Base-by-base conservation (phyloP, 2,113 vertebrate genomes). In the Phoxinus phoxinus region DNA sequence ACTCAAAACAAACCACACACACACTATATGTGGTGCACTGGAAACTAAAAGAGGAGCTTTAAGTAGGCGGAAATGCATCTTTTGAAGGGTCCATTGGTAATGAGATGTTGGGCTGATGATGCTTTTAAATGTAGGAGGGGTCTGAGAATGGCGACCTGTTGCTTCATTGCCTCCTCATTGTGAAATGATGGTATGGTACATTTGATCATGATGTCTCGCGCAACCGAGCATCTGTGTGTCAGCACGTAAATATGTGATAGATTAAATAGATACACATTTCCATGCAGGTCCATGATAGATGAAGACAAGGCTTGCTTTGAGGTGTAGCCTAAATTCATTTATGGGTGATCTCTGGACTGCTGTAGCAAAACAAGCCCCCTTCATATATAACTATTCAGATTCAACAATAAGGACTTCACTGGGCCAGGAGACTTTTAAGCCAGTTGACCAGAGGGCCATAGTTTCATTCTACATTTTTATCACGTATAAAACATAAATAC, bases 11-110 rank as follows among this genome's bases (percentile, higher is more conserved):
- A 58, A 37, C 21, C 53, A 6, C 32, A 37, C 27, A 32, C 41
- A n/a, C 59, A 30, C 67, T n/a, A 1, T 3, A 5, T 44, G 37
- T 2, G n/a, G n/a, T 48, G n/a, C 23, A 13, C 4, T 46, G 61
- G 19, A 69, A 51, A 51, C 3, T 19, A 32, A n/a, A 48, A 48
- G 13, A 8, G 32, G 17, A n/a, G 41, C 41, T 81, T 30, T 59
- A 79, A 44, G 71, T 41, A 12, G 53, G n/a, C 74, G 59, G 74
- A 87, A 80, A 82, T 84, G 88, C 56, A 83, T 37, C 78, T 83
- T 87, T 85, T 81, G 77, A 85, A 80, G 78, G 79, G 80, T 67
- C 51, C 17, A 6, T 13, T 65, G 61, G 30, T 76, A 32, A 81
- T 23, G 61, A 65, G 53, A 56, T 79, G 76, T 4, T 37, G 53